Conservation (phyloP, 2,113 vertebrate species). For the Smithornis capensis region DNA sequence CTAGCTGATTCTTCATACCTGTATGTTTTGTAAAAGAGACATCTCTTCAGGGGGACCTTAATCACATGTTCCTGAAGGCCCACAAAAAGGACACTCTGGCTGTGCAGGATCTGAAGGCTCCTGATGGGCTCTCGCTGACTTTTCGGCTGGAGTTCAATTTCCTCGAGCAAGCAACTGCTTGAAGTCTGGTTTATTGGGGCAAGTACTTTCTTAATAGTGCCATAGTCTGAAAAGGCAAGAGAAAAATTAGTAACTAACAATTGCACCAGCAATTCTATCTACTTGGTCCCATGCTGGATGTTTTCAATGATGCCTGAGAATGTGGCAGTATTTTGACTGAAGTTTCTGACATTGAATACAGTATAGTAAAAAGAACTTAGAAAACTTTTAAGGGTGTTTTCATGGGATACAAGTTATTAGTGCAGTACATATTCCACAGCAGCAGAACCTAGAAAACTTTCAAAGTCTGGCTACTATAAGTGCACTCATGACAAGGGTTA, state of each 20-base stretch:
- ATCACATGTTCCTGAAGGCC: conserved; percentile 90
- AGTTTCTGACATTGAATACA: not conserved
- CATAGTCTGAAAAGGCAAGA: conserved; percentile 82
- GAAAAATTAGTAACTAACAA: not conserved
- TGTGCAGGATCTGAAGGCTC: conserved; percentile 92
- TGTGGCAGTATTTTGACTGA: not conserved
- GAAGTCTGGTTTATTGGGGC: conserved; percentile 86
- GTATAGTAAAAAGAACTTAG: not conserved
- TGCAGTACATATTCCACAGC: not conserved
- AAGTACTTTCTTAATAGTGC: conserved; percentile 94
- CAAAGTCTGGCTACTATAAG: not conserved
- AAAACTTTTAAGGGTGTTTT: not conserved
- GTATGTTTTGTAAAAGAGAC: conserved; percentile 86
- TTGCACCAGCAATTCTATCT: not conserved
- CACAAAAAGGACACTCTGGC: conserved; percentile 91
- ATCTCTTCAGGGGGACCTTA: conserved; percentile 93
- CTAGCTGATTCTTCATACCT: conserved; percentile 74
- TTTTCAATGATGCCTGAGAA: not conserved
- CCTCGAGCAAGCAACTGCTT: conserved; percentile 91
- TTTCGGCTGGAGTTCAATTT: conserved; percentile 88
- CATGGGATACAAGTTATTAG: not conserved
- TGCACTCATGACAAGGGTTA: not conserved
- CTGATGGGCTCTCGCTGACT: conserved; percentile 83
- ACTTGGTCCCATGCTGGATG: not conserved
- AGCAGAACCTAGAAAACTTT: not conserved